Evolutionary conservation across 2,888 invertebrate species (phyloP).

Genomic region (Gisinianus flammeolus): DNA sequence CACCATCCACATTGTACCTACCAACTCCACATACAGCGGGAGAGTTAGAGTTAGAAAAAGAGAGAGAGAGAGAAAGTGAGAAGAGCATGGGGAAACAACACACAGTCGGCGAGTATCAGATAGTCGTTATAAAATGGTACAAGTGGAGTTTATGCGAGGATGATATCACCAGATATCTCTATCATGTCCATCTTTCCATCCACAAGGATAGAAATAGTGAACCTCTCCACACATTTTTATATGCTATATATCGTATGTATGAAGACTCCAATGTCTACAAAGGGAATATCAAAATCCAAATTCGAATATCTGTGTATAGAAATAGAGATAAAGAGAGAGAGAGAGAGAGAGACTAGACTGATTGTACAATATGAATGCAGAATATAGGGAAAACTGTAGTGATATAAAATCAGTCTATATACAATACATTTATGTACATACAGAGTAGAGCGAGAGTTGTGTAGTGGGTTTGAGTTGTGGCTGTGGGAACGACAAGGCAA

Average conservation of each 20-base stretch:
- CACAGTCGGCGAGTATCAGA: too few species aligned
- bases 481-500: background rate
- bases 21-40: background rate
- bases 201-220: too few species aligned
- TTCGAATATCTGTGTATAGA: too few species aligned
- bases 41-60: background rate
- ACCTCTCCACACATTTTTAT: too few species aligned
- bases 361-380: background rate
- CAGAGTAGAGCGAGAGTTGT: background rate
- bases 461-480: background rate
- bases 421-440: too few species aligned
- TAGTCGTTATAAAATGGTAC: background rate
- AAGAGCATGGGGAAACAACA: too few species aligned
- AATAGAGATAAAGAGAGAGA: background rate
- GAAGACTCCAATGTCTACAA: background rate
- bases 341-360: background rate
- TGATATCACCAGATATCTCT: too few species aligned
- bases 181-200: too few species aligned
- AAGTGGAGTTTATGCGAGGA: too few species aligned
- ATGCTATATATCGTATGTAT: too few species aligned
- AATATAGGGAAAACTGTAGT: background rate
- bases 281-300: background rate
- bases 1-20: background rate
- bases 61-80: background rate
- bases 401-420: background rate